These are phyloP conservation scores for Diarsia dahlii DNA, from an alignment of 2,888 invertebrate species.

Conservation along the genomic window DNA sequence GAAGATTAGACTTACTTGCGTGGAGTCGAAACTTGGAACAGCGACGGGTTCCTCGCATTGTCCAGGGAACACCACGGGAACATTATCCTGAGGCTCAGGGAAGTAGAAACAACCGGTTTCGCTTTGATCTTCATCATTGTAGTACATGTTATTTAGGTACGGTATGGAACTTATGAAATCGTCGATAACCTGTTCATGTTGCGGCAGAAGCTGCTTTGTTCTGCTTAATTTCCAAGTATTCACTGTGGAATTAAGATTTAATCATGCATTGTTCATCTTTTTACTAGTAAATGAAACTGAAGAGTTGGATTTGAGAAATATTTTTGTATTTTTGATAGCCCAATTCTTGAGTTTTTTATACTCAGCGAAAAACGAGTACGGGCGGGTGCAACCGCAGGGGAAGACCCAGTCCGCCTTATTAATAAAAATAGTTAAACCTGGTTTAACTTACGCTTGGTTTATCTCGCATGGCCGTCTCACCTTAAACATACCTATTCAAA, in stretches of 20 bases:
- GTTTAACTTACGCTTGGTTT: too few relatives aligned
- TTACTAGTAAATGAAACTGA: too few relatives aligned
- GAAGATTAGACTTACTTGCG: constrained; percentile 63
- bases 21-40: constrained; percentile 72
- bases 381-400: not conserved
- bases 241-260: constrained; percentile 67
- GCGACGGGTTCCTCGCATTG: constrained; percentile 73
- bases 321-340: not conserved
- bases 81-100: constrained; percentile 76
- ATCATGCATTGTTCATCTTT: not conserved
- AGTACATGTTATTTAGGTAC: constrained; percentile 76
- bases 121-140: constrained; percentile 72
- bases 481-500: too few relatives aligned
- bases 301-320: too few relatives aligned
- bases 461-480: too few relatives aligned
- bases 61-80: constrained; percentile 80
- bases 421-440: too few relatives aligned
- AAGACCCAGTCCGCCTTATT: too few relatives aligned
- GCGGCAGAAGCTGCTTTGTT: constrained; percentile 68
- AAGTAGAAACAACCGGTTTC: constrained; percentile 80
- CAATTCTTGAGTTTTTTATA: not conserved
- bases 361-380: not conserved
- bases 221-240: constrained; percentile 84
- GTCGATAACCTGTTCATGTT: constrained; percentile 70
- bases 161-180: constrained; percentile 66